A percentile compares a stretch with the other conserved stretches of the same genome.
These are phyloP conservation scores for Geococcyx californianus DNA, from an alignment of 2,113 vertebrate species.

Conservation along the genomic window DNA sequence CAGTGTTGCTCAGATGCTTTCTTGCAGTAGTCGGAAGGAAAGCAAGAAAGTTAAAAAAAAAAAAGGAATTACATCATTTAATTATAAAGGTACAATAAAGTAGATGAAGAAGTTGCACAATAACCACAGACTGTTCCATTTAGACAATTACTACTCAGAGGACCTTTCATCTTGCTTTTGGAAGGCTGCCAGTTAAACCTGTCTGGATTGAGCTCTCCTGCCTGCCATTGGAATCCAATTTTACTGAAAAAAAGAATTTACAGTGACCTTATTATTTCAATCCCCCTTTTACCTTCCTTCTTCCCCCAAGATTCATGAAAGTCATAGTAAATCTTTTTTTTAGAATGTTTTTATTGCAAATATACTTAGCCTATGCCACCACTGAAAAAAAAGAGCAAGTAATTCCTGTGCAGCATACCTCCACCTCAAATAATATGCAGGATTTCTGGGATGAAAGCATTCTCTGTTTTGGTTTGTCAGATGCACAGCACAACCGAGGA, in stretches of 20 bases:
- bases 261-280: background rate
- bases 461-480: conserved; percentile 15
- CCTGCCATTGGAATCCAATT: conserved; percentile 18
- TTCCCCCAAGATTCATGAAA: background rate
- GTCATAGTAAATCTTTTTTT: conserved; percentile 2
- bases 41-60: background rate
- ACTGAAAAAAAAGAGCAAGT: background rate
- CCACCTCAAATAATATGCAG: background rate
- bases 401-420: background rate
- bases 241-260: background rate
- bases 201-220: background rate
- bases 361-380: background rate
- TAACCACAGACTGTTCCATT: conserved; percentile 38
- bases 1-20: background rate
- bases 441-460: conserved; percentile 25
- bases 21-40: background rate
- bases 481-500: background rate
- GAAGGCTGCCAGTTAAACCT: conserved; percentile 53
- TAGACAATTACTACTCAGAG: conserved; percentile 35
- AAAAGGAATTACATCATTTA: conserved; percentile 32
- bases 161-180: conserved; percentile 1
- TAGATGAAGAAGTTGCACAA: conserved; percentile 27
- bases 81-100: conserved; percentile 57
- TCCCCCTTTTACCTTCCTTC: background rate
- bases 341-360: background rate